Conservation (phyloP, 1,140 invertebrate genomes). For the Magallana angulata region DNA sequence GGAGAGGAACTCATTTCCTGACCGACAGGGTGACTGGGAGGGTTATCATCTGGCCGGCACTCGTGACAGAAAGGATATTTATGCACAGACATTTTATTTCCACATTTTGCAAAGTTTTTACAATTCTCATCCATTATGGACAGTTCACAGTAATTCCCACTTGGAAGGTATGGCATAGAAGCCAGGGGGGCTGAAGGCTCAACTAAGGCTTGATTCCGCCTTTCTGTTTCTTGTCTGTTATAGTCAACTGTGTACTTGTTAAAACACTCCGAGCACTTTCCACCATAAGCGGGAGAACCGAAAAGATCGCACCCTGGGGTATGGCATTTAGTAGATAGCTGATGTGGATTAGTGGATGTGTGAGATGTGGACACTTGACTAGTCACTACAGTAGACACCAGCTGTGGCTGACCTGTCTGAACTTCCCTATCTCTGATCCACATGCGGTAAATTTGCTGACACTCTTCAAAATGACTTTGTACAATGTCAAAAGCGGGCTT, state of each 20-base stretch:
- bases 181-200: slow-evolving; percentile 48
- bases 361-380: background rate
- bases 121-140: slow-evolving; percentile 65
- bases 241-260: slow-evolving; percentile 61
- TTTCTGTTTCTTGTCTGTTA: slow-evolving; percentile 45
- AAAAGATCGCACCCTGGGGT: slow-evolving; percentile 63
- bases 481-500: slow-evolving; percentile 65
- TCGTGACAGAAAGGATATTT: slow-evolving; percentile 73
- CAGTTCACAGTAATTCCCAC: slow-evolving; percentile 47
- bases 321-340: slow-evolving; percentile 47
- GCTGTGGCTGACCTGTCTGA: background rate
- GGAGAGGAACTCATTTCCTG: slow-evolving; percentile 19
- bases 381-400: background rate
- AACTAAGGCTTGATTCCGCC: background rate
- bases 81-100: slow-evolving; percentile 64
- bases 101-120: slow-evolving; percentile 59
- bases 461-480: slow-evolving; percentile 58
- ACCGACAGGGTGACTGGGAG: background rate
- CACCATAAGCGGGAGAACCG: slow-evolving; percentile 59
- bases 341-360: too few relatives aligned
- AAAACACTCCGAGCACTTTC: slow-evolving; percentile 67
- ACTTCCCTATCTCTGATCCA: slow-evolving; percentile 40
- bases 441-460: slow-evolving; percentile 51
- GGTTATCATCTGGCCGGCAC: background rate
- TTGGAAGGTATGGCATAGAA: slow-evolving; percentile 37